phyloP scores from a whole-genome alignment of 2,113 vertebrate genomes.

The Corynorhinus townsendii region DNA sequence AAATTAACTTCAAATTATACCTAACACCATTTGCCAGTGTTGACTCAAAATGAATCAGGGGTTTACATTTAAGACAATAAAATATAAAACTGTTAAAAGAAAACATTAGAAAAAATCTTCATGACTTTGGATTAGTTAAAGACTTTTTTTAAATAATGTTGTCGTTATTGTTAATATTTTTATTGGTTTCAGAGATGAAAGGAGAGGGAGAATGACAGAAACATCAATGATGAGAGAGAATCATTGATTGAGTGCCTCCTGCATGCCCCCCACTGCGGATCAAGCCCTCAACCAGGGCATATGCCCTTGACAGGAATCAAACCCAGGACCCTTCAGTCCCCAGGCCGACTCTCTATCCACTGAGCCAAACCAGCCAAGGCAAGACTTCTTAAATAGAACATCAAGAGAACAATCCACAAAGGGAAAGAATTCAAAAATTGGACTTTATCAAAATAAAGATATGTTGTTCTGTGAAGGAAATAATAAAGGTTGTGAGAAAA shows the following conservation, averaged over 20 bases:
- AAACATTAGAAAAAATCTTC: not conserved
- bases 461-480: not conserved
- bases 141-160: not conserved
- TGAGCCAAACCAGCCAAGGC: too few relatives aligned
- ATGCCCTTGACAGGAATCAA: too few relatives aligned
- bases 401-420: not conserved
- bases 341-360: too few relatives aligned
- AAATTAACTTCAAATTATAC: not conserved
- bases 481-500: not conserved
- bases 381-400: not conserved
- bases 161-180: too few relatives aligned
- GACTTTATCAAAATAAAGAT: not conserved
- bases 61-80: not conserved
- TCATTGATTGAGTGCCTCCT: too few relatives aligned
- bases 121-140: not conserved
- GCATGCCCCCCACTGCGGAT: too few relatives aligned
- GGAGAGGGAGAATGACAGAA: too few relatives aligned
- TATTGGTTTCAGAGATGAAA: too few relatives aligned
- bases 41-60: not conserved
- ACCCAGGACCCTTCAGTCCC: too few relatives aligned
- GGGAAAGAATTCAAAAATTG: not conserved
- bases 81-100: constrained; percentile 1
- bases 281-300: too few relatives aligned
- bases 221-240: too few relatives aligned
- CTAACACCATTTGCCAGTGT: not conserved